These are phyloP conservation scores for Pollenia labialis DNA, from an alignment of 2,888 invertebrate genomes.

Conservation along the genomic window DNA sequence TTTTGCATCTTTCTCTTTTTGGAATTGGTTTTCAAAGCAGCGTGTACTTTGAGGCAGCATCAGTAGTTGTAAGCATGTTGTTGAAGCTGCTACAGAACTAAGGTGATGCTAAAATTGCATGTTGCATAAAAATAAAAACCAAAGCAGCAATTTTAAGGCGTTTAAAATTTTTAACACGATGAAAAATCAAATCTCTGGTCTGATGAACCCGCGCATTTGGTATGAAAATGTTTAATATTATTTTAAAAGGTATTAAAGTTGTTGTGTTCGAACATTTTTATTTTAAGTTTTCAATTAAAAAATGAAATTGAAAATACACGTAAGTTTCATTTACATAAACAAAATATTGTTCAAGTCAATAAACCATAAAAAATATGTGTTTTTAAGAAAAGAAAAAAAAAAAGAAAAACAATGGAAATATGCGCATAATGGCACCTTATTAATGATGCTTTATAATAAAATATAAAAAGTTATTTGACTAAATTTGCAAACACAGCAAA, in stretches of 20 bases:
- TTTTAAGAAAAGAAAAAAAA: not conserved
- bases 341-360: constrained; percentile 6
- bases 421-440: too few relatives aligned
- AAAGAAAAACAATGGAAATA: not conserved
- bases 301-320: constrained; percentile 11
- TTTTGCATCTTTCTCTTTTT: constrained; percentile 10
- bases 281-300: not conserved
- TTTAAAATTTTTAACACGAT: constrained; percentile 56
- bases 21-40: constrained; percentile 11
- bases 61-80: constrained; percentile 36
- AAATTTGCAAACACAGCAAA: too few relatives aligned
- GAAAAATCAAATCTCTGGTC: constrained; percentile 63
- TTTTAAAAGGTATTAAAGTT: not conserved
- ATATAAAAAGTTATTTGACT: too few relatives aligned
- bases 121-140: constrained; percentile 68
- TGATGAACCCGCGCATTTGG: constrained; percentile 48
- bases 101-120: constrained; percentile 68
- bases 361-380: constrained; percentile 7
- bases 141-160: constrained; percentile 51
- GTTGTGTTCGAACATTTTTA: not conserved
- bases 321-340: not conserved
- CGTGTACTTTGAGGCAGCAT: constrained; percentile 56
- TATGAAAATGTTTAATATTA: not conserved
- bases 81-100: not conserved
- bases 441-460: too few relatives aligned